Evolutionary conservation across 2,797 vertebrate species (phyloP).

Genomic region (Dromococcyx pavoninus): DNA sequence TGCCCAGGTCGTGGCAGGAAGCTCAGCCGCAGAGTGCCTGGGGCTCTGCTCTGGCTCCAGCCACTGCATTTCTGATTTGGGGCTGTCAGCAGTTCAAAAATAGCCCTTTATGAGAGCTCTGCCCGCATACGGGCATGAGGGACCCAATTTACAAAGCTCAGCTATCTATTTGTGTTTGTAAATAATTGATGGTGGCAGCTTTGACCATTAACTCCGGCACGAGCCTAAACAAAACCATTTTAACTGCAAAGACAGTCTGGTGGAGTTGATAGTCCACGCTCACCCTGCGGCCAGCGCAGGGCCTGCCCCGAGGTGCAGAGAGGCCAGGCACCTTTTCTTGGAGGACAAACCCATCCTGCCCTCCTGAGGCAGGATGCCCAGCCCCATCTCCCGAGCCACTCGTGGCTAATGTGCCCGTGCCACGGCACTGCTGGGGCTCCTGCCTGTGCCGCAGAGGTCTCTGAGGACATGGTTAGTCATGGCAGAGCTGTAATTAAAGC

Average conservation of each 20-base stretch:
- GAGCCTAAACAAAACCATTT: neutral
- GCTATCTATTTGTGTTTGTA: neutral
- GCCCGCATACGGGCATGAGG: neutral
- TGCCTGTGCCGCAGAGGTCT: neutral
- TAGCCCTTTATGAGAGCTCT: neutral
- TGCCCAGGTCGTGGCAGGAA: neutral
- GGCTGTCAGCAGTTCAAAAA: slow-evolving; percentile 20
- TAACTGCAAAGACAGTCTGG: neutral
- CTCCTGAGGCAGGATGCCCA: accelerated
- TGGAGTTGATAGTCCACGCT: neutral
- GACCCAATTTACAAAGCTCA: neutral
- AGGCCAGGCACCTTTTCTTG: accelerated
- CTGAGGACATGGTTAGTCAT: accelerated
- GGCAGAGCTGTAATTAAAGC: neutral
- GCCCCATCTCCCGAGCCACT: accelerated
- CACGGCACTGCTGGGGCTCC: neutral
- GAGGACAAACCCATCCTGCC: neutral
- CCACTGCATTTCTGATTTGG: neutral
- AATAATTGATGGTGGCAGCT: slow-evolving; percentile 34
- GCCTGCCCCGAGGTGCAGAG: neutral
- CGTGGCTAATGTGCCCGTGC: accelerated
- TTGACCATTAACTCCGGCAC: neutral
- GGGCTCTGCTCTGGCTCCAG: neutral
- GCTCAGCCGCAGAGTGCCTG: accelerated
- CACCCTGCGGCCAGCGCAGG: accelerated